Evolutionary conservation across 2,888 invertebrate species (phyloP).

Genomic region (Nowickia ferox): DNA sequence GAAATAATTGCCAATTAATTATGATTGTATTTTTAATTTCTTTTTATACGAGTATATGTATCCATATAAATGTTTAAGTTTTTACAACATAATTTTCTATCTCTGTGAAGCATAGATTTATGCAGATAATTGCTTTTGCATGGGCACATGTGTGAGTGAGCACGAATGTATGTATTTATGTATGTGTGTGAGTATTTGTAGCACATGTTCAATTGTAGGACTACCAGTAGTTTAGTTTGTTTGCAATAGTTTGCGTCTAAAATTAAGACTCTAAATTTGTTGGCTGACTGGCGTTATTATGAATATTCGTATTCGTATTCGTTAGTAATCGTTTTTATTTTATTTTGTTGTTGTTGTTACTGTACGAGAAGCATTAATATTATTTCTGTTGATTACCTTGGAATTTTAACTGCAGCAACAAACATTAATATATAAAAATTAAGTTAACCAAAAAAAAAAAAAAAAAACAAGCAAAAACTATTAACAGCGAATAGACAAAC

Average conservation of each 20-base stretch:
- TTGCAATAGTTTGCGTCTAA: conserved; percentile 16
- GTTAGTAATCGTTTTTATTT: conserved; percentile 49
- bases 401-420: conserved; percentile 72
- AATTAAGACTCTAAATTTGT: too few relatives aligned
- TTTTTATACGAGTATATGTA: too few relatives aligned
- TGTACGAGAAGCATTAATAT: conserved; percentile 31
- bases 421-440: conserved; percentile 53
- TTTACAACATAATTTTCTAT: conserved; percentile 36
- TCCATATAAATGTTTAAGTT: background rate
- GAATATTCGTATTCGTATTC: conserved; percentile 61
- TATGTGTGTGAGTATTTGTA: background rate
- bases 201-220: conserved; percentile 23
- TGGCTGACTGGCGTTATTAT: conserved; percentile 30
- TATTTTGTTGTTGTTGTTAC: background rate
- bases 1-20: too few relatives aligned
- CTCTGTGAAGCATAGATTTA: background rate
- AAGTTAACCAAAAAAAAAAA: conserved; percentile 36
- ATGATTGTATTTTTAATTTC: too few relatives aligned
- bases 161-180: background rate
- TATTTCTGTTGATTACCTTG: conserved; percentile 71
- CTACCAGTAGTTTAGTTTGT: background rate
- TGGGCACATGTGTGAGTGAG: background rate
- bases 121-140: background rate
- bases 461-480: conserved; percentile 40
- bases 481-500: conserved; percentile 41